These are phyloP conservation scores for Cylindroiulus punctatus DNA, from an alignment of 2,888 invertebrate genomes.

Conservation along the genomic window DNA sequence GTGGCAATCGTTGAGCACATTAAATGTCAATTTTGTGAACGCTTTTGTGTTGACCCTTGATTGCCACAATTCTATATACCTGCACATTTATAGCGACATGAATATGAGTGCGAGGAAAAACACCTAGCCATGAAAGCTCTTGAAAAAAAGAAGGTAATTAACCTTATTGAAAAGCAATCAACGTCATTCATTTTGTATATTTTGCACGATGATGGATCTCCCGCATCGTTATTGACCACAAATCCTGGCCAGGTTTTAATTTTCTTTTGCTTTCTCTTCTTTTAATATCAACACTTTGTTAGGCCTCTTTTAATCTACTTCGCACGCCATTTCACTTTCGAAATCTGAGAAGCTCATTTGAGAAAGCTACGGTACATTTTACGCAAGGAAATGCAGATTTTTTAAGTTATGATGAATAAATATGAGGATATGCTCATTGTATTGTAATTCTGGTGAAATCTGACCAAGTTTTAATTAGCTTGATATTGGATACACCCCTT, in stretches of 20 bases:
- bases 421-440: no score
- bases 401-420: no score
- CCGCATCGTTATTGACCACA: neutral
- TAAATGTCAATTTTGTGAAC: conserved; percentile 33
- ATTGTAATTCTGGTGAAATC: no score
- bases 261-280: neutral
- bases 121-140: conserved; percentile 55
- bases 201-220: conserved; percentile 37
- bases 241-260: conserved; percentile 8
- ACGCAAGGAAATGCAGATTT: no score
- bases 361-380: no score
- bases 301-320: neutral
- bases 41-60: conserved; percentile 47
- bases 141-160: conserved; percentile 55
- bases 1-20: neutral
- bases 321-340: neutral
- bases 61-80: conserved; percentile 44
- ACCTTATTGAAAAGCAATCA: neutral
- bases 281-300: neutral
- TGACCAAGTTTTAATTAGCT: neutral
- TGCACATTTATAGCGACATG: conserved; percentile 57
- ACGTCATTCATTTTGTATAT: conserved; percentile 46
- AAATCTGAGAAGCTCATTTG: no score
- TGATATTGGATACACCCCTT: no score
- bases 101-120: conserved; percentile 56